Base-by-base conservation (phyloP, 2,888 invertebrate genomes). In the Amiota mariae region DNA sequence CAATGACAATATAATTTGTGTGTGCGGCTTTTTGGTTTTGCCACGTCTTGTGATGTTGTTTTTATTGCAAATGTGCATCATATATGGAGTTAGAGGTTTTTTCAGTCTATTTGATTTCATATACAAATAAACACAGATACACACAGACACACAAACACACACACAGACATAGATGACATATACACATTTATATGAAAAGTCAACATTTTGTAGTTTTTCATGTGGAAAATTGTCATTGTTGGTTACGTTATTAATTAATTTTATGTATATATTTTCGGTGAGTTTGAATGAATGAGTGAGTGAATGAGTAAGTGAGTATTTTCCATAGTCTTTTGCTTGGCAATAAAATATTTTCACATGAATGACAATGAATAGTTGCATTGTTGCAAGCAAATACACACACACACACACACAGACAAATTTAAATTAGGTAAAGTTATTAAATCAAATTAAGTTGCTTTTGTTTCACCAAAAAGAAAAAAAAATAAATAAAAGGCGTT, bases 191-290 rank as follows among this genome's bases (percentile, higher is more conserved):
- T 75, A 74, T 78, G 76, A 71, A 63, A 79, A 78, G 75, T 71
- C 79, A 75, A 73, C 75, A 72, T 76, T 77, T 78, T 82, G 77
- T 57, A 82, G 78, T 75, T 81, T 79, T 82, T 79, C 81, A 85
- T 81, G 85, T 80, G 85, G 78, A 84, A 84, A 84, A 84, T 85
- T 85, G 84, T 81, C 82, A 85, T 85, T 84, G 85, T 83, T 82
- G 85, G 80, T 74, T 80, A 79, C 79, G 80, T 83, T 84, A 84
- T 84, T 85, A 84, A 85, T 84, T 84, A 84, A 84, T 84, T 85
- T 84, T 79, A 63, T 73, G 36, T 68, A 46, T 49, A 13, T n/a
- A n/a, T 12, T 18, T 18, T 20, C 18, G 12, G 12, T 72, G 47
- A 46, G 54, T 72, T 48, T 59, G 51, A 54, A 63, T 47, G 12